A percentile compares a stretch with the other conserved stretches of the same genome.
These are phyloP conservation scores for Drosophila rufa DNA, from an alignment of 1,140 invertebrate species.

Conservation along the genomic window DNA sequence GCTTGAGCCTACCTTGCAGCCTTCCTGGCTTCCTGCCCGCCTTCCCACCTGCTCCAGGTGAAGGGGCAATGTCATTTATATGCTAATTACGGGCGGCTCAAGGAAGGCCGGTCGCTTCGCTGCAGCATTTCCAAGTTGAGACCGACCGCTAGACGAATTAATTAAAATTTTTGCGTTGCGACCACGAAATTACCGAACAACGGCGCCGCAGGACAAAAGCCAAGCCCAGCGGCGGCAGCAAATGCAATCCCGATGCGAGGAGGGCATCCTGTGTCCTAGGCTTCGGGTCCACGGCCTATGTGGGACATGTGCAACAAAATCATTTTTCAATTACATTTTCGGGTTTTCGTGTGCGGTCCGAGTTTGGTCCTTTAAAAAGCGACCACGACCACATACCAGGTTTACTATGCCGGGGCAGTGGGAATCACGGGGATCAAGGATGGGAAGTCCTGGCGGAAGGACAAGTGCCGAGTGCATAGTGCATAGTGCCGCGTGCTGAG, in stretches of 20 bases:
- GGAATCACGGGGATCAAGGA: constrained; percentile 3
- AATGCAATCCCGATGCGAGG: constrained; percentile 37
- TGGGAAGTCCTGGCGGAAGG: constrained; percentile 6
- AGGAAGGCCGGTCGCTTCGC: constrained; percentile 6
- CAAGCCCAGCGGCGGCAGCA: constrained; percentile 14
- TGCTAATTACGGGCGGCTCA: constrained; percentile 63
- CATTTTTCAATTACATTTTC: constrained; percentile 82
- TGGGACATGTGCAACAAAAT: constrained; percentile 75
- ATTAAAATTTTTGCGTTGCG: constrained; percentile 65
- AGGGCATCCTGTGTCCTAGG: constrained; percentile 10
- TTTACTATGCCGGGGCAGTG: constrained; percentile 1
- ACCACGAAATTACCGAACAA: constrained; percentile 67
- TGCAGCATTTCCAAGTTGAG: constrained; percentile 20
- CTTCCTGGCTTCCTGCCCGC: neutral
- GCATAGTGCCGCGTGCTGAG: constrained; percentile 2
- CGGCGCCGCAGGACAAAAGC: constrained; percentile 34
- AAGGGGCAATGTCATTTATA: constrained; percentile 69
- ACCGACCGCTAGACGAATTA: constrained; percentile 57
- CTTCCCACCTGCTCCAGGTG: neutral
- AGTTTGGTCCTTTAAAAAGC: constrained; percentile 55
- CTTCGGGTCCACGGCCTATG: neutral
- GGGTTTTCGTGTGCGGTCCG: constrained; percentile 65
- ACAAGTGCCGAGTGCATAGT: constrained; percentile 16
- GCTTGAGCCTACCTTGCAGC: neutral
- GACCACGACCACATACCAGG: constrained; percentile 40